Percentiles rank a stretch among this genome's conserved stretches.
Conservation (phyloP, 2,113 vertebrate species). For the Pedetes capensis region DNA sequence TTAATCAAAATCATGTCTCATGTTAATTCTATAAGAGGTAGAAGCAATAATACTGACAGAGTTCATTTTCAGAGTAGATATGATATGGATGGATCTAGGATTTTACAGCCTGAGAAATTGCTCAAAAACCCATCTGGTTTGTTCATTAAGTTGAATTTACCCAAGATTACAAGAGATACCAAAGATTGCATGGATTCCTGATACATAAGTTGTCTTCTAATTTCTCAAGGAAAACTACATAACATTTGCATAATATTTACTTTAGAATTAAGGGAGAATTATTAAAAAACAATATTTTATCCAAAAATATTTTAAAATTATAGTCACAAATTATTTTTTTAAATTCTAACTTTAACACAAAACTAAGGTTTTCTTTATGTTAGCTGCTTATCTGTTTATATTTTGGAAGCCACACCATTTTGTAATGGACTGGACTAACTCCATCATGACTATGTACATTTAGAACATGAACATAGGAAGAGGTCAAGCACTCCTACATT, state of each 20-base stretch:
- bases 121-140: background rate
- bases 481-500: background rate
- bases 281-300: background rate
- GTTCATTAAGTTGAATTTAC: conserved; percentile 7
- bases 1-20: background rate
- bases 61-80: background rate
- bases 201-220: background rate
- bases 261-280: background rate
- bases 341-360: background rate
- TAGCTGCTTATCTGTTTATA: background rate
- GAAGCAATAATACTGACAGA: background rate
- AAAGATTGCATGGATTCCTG: background rate
- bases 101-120: background rate
- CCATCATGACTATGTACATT: background rate
- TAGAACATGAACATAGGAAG: background rate
- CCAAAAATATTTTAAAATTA: background rate
- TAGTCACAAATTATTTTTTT: background rate
- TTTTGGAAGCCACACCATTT: background rate
- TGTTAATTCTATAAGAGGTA: background rate
- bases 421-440: background rate
- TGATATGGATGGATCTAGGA: background rate
- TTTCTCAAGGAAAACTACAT: background rate
- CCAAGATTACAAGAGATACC: background rate
- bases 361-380: background rate
- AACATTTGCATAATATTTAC: background rate